Evolutionary conservation across 2,888 invertebrate species (phyloP), one percentile per base, ranked within the genome.

Genomic region (Drosophila paranaensis): DNA sequence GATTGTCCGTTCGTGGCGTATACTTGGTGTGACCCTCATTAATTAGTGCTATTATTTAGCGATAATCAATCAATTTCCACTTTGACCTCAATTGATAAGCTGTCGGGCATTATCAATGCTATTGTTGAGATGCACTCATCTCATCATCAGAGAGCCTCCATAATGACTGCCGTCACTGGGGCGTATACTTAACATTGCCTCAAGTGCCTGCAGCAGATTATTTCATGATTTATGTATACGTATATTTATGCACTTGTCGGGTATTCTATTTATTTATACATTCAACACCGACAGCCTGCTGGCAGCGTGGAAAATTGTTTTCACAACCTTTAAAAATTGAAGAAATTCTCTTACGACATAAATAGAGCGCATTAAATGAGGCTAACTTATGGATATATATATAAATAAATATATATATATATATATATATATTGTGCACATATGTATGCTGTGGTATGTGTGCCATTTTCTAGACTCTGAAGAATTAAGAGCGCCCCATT

Each of bases 161-260:
- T n/a, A 43, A 63, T 70, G 50, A 46, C 45, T 43, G 62, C 48
- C 54, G 69, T 33, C 70, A 51, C 46, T 27, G 45, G 43, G 80
- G 66, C 79, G 79, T 80, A 80, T 80, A 75, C 79, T 82, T 72
- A 79, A 70, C 33, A 54, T 67, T 50, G 71, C 46, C 33, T 43
- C 50, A 64, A 69, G 63, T 80, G 73, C 57, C 51, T 42, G 53
- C 54, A 50, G 39, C 51, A 43, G 68, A 60, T 78, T 71, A 66
- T 65, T 86, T 64, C 71, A 89, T 79, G 86, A 79, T 89, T 88
- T 84, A 88, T 88, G 71, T 57, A 60, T 88, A 33, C 8, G 30
- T 33, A 58, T 88, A 79, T 89, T 88, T 76, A 70, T 88, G 71
- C 82, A 89, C 67, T 77, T 76, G 73, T 63, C 69, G 43, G 55